phyloP scores from a whole-genome alignment of 1,140 invertebrate genomes.

The Trachelipus rathkii region DNA sequence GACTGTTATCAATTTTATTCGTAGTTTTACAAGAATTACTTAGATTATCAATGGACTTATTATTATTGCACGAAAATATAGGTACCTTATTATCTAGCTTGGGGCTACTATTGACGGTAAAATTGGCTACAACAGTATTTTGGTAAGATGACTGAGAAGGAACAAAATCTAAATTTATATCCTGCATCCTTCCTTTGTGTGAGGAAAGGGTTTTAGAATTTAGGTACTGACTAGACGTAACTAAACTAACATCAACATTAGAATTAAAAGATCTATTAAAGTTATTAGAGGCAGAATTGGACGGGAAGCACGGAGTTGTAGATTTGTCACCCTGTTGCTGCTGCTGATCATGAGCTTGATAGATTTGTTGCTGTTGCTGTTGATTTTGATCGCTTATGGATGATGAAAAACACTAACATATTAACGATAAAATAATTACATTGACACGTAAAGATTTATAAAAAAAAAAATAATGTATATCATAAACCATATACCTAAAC shows the following conservation, averaged over 20 bases:
- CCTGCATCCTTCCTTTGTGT: neutral
- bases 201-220: neutral
- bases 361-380: no score
- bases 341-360: neutral
- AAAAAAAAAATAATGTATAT: no score
- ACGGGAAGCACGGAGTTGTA: neutral
- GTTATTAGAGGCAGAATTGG: neutral
- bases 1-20: neutral
- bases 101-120: neutral
- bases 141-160: neutral
- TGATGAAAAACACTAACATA: neutral
- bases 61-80: no score
- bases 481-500: no score
- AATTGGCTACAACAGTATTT: neutral
- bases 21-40: no score
- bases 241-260: neutral
- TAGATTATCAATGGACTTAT: no score
- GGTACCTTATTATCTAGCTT: no score
- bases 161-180: neutral
- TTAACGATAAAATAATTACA: no score
- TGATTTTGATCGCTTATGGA: neutral
- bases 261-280: neutral
- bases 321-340: neutral
- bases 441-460: no score
- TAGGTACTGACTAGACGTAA: neutral